Base-by-base conservation (phyloP, 1,140 invertebrate genomes). In the Drosophila subobscura region DNA sequence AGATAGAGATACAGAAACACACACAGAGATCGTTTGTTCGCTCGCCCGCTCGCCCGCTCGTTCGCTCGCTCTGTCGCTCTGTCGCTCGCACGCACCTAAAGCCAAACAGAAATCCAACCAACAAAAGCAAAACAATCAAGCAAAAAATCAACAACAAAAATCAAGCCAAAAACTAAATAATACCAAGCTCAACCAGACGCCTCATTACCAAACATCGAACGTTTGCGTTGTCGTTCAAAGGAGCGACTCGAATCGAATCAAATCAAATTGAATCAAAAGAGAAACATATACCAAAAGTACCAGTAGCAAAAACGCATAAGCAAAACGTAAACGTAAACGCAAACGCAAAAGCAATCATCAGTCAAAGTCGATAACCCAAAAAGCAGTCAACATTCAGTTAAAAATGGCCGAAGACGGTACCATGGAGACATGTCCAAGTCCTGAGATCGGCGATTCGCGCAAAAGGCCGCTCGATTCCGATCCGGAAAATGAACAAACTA, bases 381-480 rank as follows among this genome's bases (percentile, higher is more conserved):
- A 88, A 88, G 51, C 76, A 77, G 75, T 56, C 89, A 91, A 90
- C 89, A 91, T 90, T 90, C 86, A 89, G 70, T 77, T 89, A 79
- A 91, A 89, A 91, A 91, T 91, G 90, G 90, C 94, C 91, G 94
- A 94, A 91, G 95, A 95, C 92, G 94, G 94, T 93, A 94, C 94
- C 92, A 95, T 95, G 94, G 94, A 95, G 93, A 95, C 95, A 92
- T 95, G 94, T 93, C 94, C 95, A 90, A 95, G 95, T 92, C 94
- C 95, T 91, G 95, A 95, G 93, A 95, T 95, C 89, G 93, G 94
- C 80, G 95, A 95, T 92, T 95, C 95, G 89, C 94, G 96, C 92
- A 97, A 96, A 94, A 94, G 96, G 91, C 96, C 96, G 78, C 93
- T 96, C 86, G 96, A 97, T 93, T 94, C 94, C 88, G 96, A 96